phyloP scores from a whole-genome alignment of 1,140 invertebrate species.

The Drosophila oshimai region DNA sequence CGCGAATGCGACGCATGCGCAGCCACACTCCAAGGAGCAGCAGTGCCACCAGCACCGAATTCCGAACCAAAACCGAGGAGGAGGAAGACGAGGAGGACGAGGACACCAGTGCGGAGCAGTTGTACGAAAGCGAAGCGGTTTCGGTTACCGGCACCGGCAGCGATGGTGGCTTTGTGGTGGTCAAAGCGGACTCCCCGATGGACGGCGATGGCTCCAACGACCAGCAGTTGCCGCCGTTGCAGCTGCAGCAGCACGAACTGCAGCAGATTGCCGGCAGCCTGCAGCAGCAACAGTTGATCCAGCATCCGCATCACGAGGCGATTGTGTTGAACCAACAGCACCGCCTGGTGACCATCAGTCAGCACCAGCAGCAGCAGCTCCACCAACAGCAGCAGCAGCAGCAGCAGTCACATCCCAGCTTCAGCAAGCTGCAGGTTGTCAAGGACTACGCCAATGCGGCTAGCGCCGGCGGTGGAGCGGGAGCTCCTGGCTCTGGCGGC shows the following conservation, averaged over 20 bases:
- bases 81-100: slow-evolving; percentile 35
- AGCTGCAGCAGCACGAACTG: slow-evolving; percentile 62
- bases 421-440: slow-evolving; percentile 49
- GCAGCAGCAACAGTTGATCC: slow-evolving; percentile 49
- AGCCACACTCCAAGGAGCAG: slow-evolving; percentile 68
- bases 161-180: slow-evolving; percentile 54
- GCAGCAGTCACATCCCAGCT: slow-evolving; percentile 41
- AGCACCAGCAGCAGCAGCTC: slow-evolving; percentile 52
- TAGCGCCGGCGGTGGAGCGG: slow-evolving; percentile 9
- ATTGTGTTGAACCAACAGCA: slow-evolving; percentile 67
- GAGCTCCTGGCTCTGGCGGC: slow-evolving; percentile 9
- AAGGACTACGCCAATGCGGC: slow-evolving; percentile 7
- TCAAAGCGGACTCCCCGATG: slow-evolving; percentile 31
- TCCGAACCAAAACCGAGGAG: slow-evolving; percentile 62
- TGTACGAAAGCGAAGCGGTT: slow-evolving; percentile 60
- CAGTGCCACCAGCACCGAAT: slow-evolving; percentile 64
- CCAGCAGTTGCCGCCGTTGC: slow-evolving; percentile 52
- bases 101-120: slow-evolving; percentile 48
- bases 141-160: slow-evolving; percentile 1
- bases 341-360: slow-evolving; percentile 38
- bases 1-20: slow-evolving; percentile 72
- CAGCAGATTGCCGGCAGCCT: slow-evolving; percentile 50
- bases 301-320: slow-evolving; percentile 60
- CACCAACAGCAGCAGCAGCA: slow-evolving; percentile 51
- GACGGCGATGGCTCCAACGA: slow-evolving; percentile 50